Evolutionary conservation across 2,888 invertebrate species (phyloP).

Genomic region (Allolobophora icterica): DNA sequence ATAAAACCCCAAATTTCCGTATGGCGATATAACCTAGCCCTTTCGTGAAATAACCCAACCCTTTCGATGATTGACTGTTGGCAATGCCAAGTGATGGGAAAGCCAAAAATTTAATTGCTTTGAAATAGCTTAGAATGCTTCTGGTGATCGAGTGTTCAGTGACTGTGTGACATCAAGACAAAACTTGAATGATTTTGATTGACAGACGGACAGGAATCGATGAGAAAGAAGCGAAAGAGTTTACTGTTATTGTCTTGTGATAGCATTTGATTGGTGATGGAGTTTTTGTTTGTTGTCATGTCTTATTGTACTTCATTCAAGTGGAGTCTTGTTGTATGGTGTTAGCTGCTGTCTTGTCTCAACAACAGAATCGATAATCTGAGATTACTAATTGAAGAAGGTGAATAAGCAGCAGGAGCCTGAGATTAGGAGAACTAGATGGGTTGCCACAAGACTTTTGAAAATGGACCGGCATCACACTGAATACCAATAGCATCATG

Average conservation of each 20-base stretch:
- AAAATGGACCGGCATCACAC: background rate
- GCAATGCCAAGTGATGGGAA: background rate
- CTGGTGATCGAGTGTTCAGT: background rate
- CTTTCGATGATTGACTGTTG: background rate
- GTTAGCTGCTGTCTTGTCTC: background rate
- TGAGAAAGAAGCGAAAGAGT: background rate
- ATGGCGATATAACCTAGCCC: no score
- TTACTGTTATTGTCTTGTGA: background rate
- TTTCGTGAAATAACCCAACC: background rate
- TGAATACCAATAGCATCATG: background rate
- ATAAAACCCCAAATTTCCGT: no score
- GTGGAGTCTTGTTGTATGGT: conserved; percentile 12
- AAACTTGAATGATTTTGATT: background rate
- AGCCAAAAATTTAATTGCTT: background rate
- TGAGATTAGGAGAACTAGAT: background rate
- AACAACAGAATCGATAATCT: background rate
- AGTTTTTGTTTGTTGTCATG: background rate
- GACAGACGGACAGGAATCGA: background rate
- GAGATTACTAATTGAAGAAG: background rate
- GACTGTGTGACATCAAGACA: background rate
- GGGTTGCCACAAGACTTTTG: background rate
- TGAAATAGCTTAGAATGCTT: background rate
- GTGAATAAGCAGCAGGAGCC: background rate
- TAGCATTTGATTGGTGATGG: background rate
- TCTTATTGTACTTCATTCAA: background rate